Percentiles rank a stretch among this genome's conserved stretches.
Conservation (phyloP, 2,888 invertebrate genomes). For the Gnatocerus cornutus region DNA sequence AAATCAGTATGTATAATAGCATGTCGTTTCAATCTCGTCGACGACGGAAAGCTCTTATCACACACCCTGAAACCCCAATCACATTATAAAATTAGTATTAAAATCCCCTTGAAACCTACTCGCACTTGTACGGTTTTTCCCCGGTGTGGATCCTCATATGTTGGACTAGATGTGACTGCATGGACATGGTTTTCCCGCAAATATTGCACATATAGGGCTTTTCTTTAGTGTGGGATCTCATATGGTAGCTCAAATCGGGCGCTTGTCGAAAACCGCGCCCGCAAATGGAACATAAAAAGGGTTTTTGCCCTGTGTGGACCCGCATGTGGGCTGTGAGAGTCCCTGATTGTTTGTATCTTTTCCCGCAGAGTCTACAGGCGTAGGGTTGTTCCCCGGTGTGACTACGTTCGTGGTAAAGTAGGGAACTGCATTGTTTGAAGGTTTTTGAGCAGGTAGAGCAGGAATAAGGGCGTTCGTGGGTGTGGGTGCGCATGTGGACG, state of each 20-base stretch:
- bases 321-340: constrained; percentile 67
- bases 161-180: constrained; percentile 65
- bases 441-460: constrained; percentile 66
- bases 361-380: constrained; percentile 65
- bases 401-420: constrained; percentile 64
- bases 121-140: constrained; percentile 63
- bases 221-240: constrained; percentile 67
- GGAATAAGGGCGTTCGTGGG: constrained; percentile 64
- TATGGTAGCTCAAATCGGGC: constrained; percentile 66
- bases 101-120: constrained; percentile 55
- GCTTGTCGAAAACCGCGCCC: constrained; percentile 62
- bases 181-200: constrained; percentile 66
- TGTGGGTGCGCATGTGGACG: constrained; percentile 66
- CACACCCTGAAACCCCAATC: constrained; percentile 54
- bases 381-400: constrained; percentile 66
- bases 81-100: neutral
- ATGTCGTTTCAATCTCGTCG: constrained; percentile 61
- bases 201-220: constrained; percentile 66
- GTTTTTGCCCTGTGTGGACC: constrained; percentile 64
- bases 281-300: constrained; percentile 55
- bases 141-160: constrained; percentile 64
- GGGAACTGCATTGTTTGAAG: constrained; percentile 64
- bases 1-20: constrained; percentile 61
- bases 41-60: constrained; percentile 60
- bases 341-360: constrained; percentile 66